Evolutionary conservation across 37 sponge, comb jelly and placozoan genomes (phyloP).

Genomic region (Beroe ovata): DNA sequence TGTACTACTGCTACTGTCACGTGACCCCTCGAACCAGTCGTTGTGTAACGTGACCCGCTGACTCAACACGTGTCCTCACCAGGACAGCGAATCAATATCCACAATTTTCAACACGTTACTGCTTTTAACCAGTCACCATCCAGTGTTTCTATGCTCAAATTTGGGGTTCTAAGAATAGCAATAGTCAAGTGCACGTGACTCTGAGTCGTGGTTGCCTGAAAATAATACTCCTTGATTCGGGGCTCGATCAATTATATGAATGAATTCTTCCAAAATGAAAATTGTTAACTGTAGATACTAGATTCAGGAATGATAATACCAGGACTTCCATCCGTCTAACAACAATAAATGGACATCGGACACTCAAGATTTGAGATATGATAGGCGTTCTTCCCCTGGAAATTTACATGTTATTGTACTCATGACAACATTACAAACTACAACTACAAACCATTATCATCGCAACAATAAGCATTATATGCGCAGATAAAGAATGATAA

Average conservation of each 20-base stretch:
- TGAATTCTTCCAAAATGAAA: background rate
- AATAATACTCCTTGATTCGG: constrained; percentile 29
- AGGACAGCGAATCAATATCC: background rate
- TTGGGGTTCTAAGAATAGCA: constrained; percentile 39
- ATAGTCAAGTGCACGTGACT: background rate
- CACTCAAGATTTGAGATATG: too few species aligned
- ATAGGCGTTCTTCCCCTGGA: too few species aligned
- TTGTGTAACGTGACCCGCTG: background rate
- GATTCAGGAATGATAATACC: too few species aligned
- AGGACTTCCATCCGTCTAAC: too few species aligned
- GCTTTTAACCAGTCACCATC: background rate
- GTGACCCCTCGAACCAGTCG: background rate
- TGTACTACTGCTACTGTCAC: constrained; percentile 14
- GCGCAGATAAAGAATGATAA: too few species aligned
- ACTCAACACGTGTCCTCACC: background rate
- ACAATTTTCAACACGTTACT: background rate
- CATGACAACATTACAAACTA: too few species aligned
- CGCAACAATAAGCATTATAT: too few species aligned
- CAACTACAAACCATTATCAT: too few species aligned
- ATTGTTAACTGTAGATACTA: too few species aligned
- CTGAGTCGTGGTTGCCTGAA: background rate
- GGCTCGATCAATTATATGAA: constrained; percentile 46
- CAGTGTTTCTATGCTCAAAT: constrained; percentile 30
- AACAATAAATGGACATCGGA: too few species aligned
- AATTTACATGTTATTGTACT: too few species aligned